phyloP scores from a whole-genome alignment of 2,888 invertebrate genomes.

The Cloeon dipterum region DNA sequence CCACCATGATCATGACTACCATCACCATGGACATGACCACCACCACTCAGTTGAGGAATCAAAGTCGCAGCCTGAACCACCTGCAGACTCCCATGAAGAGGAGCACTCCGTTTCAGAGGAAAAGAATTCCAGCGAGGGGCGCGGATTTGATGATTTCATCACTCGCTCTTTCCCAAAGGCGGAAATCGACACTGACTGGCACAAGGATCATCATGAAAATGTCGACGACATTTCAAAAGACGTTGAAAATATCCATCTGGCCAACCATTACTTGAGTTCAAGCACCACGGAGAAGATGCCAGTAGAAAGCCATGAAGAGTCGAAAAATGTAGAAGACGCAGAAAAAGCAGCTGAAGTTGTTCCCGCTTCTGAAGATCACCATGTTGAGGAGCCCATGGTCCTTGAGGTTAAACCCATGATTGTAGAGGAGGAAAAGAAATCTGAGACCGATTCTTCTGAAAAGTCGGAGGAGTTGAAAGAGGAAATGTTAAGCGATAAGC shows the following conservation, averaged over 20 bases:
- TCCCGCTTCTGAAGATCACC: no score
- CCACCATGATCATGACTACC: no score
- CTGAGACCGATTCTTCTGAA: neutral
- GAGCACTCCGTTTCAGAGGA: neutral
- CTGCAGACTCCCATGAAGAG: constrained; percentile 2
- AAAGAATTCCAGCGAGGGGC: no score
- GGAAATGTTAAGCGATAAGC: neutral
- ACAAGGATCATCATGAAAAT: no score
- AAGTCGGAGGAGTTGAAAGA: neutral
- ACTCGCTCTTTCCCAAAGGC: no score
- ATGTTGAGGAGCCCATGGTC: neutral
- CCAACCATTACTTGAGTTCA: no score
- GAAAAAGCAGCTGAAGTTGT: no score
- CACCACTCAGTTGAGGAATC: constrained; percentile 4
- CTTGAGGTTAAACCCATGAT: neutral
- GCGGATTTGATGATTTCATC: no score
- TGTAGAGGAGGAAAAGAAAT: neutral
- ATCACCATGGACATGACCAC: neutral
- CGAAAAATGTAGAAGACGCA: neutral
- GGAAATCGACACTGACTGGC: no score
- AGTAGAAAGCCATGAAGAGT: neutral
- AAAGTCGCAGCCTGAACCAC: constrained; percentile 9
- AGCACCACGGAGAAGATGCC: neutral
- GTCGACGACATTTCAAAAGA: neutral
- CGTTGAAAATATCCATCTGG: no score